Conservation (phyloP, 2,797 vertebrate genomes). For the Arrhamphus sclerolepis region DNA sequence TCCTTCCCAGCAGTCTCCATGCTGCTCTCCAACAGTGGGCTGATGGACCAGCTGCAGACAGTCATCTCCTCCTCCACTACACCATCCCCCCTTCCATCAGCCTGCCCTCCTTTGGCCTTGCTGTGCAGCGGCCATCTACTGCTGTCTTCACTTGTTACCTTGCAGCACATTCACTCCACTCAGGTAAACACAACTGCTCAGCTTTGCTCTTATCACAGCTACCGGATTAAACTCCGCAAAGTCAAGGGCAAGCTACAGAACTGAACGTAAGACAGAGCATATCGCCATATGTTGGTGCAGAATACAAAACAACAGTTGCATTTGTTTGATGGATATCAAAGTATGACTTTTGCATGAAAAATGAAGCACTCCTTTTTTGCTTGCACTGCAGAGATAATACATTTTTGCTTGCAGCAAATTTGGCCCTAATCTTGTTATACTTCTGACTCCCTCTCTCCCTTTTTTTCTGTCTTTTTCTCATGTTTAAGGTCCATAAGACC, state of each 20-base stretch:
- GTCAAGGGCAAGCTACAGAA: slow-evolving; percentile 41
- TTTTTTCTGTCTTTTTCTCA: slow-evolving; percentile 18
- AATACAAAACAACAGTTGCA: slow-evolving; percentile 34
- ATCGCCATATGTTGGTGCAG: slow-evolving; percentile 12
- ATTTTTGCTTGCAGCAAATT: slow-evolving; percentile 24
- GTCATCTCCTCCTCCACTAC: slow-evolving; percentile 77
- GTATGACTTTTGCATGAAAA: slow-evolving; percentile 13
- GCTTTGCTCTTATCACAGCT: slow-evolving; percentile 51
- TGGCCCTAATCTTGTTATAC: slow-evolving; percentile 33
- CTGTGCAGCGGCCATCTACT: slow-evolving; percentile 88
- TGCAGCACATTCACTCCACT: slow-evolving; percentile 82
- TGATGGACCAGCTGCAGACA: slow-evolving; percentile 89
- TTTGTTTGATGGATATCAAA: slow-evolving; percentile 24
- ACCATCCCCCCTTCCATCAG: slow-evolving; percentile 44
- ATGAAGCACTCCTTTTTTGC: slow-evolving; percentile 20
- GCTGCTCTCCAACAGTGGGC: slow-evolving; percentile 86
- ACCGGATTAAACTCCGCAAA: slow-evolving; percentile 26
- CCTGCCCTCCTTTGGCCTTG: slow-evolving; percentile 66
- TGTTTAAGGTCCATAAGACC: slow-evolving; percentile 85
- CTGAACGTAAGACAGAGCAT: not conserved
- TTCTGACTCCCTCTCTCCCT: slow-evolving; percentile 9
- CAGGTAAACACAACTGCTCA: slow-evolving; percentile 82
- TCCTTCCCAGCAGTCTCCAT: slow-evolving; percentile 84
- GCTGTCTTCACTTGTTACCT: slow-evolving; percentile 84
- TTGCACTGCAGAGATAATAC: slow-evolving; percentile 12